Evolutionary conservation across 1,140 invertebrate genomes (phyloP).

Genomic region (Drosophila pachea): DNA sequence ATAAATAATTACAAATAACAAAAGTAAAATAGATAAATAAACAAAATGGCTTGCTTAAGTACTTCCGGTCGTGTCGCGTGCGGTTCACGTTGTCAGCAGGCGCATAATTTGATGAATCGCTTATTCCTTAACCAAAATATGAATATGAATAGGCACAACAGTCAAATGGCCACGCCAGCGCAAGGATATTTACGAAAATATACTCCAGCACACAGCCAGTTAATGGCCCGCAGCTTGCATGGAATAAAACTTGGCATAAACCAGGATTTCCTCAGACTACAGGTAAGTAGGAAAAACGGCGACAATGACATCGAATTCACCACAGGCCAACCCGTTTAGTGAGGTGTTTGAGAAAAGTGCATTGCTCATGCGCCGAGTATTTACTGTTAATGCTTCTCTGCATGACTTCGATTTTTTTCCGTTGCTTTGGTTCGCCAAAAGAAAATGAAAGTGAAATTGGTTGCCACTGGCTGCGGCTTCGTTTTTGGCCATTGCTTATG

Average conservation of each 20-base stretch:
- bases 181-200: constrained; percentile 11
- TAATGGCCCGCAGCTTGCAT: constrained; percentile 53
- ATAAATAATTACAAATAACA: constrained; percentile 14
- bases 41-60: constrained; percentile 72
- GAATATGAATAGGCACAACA: constrained; percentile 26
- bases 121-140: constrained; percentile 49
- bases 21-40: constrained; percentile 19
- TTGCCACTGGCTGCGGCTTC: constrained; percentile 27
- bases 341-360: constrained; percentile 54
- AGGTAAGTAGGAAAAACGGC: constrained; percentile 56
- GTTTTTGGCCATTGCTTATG: constrained; percentile 60
- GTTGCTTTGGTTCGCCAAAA: constrained; percentile 50
- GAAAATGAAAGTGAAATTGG: constrained; percentile 76
- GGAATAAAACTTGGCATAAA: constrained; percentile 57
- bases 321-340: constrained; percentile 30
- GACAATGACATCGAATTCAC: constrained; percentile 28
- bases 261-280: constrained; percentile 62
- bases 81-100: constrained; percentile 66
- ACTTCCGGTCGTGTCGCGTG: constrained; percentile 75
- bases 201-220: constrained; percentile 20
- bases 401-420: constrained; percentile 64
- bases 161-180: not conserved
- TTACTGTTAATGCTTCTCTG: constrained; percentile 64
- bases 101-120: constrained; percentile 63
- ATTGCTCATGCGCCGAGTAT: constrained; percentile 59